phyloP scores from a whole-genome alignment of 1,140 invertebrate genomes.

The Drosophila pachea region DNA sequence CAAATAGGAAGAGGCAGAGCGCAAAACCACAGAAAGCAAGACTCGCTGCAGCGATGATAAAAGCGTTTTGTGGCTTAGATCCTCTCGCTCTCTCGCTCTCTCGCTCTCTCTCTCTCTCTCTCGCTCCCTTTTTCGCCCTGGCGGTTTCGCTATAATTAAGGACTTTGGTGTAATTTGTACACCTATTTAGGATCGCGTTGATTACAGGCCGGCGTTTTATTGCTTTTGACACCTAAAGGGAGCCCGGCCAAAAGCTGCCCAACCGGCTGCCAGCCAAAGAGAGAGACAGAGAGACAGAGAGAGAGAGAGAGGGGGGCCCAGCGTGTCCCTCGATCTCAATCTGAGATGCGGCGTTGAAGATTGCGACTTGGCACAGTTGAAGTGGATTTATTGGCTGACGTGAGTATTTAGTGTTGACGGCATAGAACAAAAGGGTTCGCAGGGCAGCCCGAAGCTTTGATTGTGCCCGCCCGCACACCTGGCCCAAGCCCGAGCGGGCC shows the following conservation, averaged over 20 bases:
- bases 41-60: slow-evolving; percentile 18
- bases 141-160: slow-evolving; percentile 79
- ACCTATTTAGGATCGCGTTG: slow-evolving; percentile 79
- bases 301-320: background rate
- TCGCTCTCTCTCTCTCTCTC: background rate
- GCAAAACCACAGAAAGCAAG: slow-evolving; percentile 6
- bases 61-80: slow-evolving; percentile 66
- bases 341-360: slow-evolving; percentile 38
- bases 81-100: background rate
- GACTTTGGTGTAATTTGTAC: slow-evolving; percentile 79
- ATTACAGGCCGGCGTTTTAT: slow-evolving; percentile 79
- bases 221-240: slow-evolving; percentile 79
- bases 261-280: slow-evolving; percentile 54
- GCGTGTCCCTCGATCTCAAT: slow-evolving; percentile 39
- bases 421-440: slow-evolving; percentile 76
- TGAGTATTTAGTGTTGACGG: slow-evolving; percentile 79
- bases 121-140: background rate
- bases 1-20: slow-evolving; percentile 21
- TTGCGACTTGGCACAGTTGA: slow-evolving; percentile 60
- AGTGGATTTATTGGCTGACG: slow-evolving; percentile 79
- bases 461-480: slow-evolving; percentile 13
- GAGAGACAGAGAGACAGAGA: slow-evolving; percentile 3
- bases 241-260: slow-evolving; percentile 45
- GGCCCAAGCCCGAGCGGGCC: slow-evolving; percentile 20
- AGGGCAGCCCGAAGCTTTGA: background rate